Evolutionary conservation across 1,140 invertebrate species (phyloP).

Genomic region (Hydropsyche tenuis): DNA sequence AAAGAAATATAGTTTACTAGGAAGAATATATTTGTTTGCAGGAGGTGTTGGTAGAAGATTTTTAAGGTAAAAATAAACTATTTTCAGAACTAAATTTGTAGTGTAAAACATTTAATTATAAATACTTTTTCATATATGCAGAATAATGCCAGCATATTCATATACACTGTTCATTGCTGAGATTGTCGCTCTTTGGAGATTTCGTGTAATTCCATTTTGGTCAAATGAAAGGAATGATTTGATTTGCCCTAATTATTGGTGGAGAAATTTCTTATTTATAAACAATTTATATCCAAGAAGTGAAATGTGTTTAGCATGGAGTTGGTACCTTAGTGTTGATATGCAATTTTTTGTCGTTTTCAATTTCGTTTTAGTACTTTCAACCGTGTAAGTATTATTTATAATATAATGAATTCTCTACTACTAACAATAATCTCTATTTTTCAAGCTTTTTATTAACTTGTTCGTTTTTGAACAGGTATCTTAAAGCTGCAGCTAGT

Average conservation of each 20-base stretch:
- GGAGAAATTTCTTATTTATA: conserved; percentile 70
- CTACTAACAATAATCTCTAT: conserved; percentile 7
- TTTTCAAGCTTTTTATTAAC: conserved; percentile 13
- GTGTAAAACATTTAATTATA: too few species aligned
- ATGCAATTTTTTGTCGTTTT: conserved; percentile 78
- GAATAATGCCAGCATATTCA: conserved; percentile 65
- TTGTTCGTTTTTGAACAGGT: conserved; percentile 27
- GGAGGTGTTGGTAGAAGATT: background rate
- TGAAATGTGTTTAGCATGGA: conserved; percentile 76
- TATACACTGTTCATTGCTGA: conserved; percentile 62
- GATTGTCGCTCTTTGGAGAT: conserved; percentile 60
- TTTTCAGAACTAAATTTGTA: too few species aligned
- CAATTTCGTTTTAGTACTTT: conserved; percentile 62
- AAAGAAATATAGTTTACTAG: background rate
- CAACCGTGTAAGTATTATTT: conserved; percentile 60
- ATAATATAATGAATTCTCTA: background rate
- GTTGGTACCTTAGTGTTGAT: conserved; percentile 84
- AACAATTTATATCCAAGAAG: conserved; percentile 65
- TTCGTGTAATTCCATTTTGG: conserved; percentile 60
- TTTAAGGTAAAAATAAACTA: background rate
- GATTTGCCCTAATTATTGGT: conserved; percentile 67
- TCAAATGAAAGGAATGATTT: conserved; percentile 60
- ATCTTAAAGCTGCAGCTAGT: conserved; percentile 30
- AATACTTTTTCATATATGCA: too few species aligned
- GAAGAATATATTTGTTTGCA: background rate